phyloP scores from a whole-genome alignment of 2,888 invertebrate genomes.

The Eupithecia dodoneata region DNA sequence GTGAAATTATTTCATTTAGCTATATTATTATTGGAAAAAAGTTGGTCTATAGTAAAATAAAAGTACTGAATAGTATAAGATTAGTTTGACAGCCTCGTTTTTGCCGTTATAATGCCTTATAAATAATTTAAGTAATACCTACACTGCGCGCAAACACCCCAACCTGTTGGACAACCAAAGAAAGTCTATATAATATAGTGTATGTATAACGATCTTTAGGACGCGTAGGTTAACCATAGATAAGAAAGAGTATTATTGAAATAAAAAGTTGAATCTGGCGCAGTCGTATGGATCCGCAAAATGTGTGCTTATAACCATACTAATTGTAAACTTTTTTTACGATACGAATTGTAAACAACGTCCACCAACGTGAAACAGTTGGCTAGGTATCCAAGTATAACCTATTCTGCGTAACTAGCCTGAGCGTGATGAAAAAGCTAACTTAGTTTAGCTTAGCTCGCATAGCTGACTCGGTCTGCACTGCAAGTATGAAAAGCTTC shows the following conservation, averaged over 20 bases:
- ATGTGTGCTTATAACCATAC: too few relatives aligned
- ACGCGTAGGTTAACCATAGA: constrained; percentile 49
- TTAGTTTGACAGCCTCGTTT: constrained; percentile 30
- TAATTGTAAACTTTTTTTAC: neutral
- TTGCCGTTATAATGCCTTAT: constrained; percentile 35
- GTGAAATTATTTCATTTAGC: neutral
- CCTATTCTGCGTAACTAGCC: neutral
- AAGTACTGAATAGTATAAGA: constrained; percentile 37
- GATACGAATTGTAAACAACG: neutral
- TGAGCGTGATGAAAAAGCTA: neutral
- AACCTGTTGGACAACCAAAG: constrained; percentile 64
- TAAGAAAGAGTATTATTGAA: constrained; percentile 16
- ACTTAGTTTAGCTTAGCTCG: neutral
- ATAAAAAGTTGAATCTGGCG: constrained; percentile 11
- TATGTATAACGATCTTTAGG: constrained; percentile 53
- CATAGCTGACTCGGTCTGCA: neutral
- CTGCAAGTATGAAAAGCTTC: neutral
- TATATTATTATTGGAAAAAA: constrained; percentile 8
- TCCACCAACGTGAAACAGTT: neutral
- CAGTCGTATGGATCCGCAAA: constrained; percentile 5
- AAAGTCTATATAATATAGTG: constrained; percentile 56
- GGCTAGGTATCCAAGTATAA: neutral
- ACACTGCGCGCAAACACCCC: constrained; percentile 59
- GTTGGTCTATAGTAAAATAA: constrained; percentile 21
- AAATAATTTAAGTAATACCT: constrained; percentile 22